phyloP scores from a whole-genome alignment of 2,797 vertebrate genomes.

The Schizothorax lantsangensis region DNA sequence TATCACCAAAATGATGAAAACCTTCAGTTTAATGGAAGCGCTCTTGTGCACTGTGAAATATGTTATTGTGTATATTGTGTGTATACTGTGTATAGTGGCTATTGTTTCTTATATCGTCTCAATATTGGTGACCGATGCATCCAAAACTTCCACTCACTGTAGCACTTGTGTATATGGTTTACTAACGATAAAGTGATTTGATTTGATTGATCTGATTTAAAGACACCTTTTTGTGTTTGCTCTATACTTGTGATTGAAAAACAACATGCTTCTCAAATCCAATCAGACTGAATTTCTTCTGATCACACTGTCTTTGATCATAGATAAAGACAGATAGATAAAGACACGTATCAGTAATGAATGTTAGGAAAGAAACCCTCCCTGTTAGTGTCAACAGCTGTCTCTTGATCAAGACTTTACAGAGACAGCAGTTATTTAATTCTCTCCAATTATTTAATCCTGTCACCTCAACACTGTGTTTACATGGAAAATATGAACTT shows the following conservation, averaged over 20 bases:
- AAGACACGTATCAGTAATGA: neutral
- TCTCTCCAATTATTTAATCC: neutral
- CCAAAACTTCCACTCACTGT: neutral
- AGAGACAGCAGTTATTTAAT: neutral
- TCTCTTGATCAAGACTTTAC: neutral
- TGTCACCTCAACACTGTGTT: neutral
- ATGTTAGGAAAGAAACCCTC: conserved; percentile 7
- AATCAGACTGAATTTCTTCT: neutral
- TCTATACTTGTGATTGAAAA: neutral
- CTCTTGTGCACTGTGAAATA: neutral
- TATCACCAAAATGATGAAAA: neutral
- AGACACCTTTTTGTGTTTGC: neutral
- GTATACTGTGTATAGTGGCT: neutral
- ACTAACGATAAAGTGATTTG: neutral
- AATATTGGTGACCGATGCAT: neutral
- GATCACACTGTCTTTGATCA: neutral
- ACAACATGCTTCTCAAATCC: neutral
- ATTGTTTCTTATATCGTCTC: neutral
- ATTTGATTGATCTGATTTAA: neutral
- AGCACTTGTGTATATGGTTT: neutral
- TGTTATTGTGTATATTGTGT: neutral
- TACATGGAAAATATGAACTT: neutral
- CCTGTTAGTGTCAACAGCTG: conserved; percentile 3
- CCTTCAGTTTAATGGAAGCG: neutral
- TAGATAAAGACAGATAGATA: conserved; percentile 18